Percentiles rank a stretch among this genome's conserved stretches.
These are phyloP conservation scores for Rhagium mordax DNA, from an alignment of 2,888 invertebrate genomes.

Conservation along the genomic window DNA sequence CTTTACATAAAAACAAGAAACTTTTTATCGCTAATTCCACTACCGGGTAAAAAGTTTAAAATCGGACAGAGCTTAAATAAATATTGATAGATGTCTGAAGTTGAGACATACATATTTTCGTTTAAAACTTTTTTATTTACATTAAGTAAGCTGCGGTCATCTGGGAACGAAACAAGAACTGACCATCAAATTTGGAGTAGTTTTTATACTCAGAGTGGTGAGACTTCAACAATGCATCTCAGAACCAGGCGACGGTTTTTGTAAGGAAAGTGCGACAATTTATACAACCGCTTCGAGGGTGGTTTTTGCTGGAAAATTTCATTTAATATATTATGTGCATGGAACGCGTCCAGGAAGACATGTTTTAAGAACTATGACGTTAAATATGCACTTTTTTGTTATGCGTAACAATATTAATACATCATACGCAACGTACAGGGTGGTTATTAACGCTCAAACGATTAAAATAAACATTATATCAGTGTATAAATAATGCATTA, in stretches of 20 bases:
- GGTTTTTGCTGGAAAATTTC: slow-evolving; percentile 26
- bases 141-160: slow-evolving; percentile 13
- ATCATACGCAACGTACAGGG: no score
- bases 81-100: slow-evolving; percentile 36
- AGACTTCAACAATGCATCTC: slow-evolving; percentile 33
- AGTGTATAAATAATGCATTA: no score
- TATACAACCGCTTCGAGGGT: slow-evolving; percentile 27
- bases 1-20: neutral
- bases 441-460: no score
- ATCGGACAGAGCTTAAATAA: slow-evolving; percentile 13
- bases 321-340: slow-evolving; percentile 17
- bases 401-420: neutral
- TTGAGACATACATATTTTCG: slow-evolving; percentile 28
- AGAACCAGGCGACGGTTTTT: slow-evolving; percentile 28
- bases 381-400: neutral
- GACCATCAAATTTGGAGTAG: slow-evolving; percentile 26
- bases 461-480: no score
- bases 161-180: slow-evolving; percentile 31
- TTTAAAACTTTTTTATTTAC: slow-evolving; percentile 28
- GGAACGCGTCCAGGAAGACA: neutral
- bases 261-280: slow-evolving; percentile 28
- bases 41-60: slow-evolving; percentile 4
- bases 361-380: neutral
- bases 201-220: slow-evolving; percentile 30
- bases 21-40: neutral